Evolutionary conservation across 2,113 vertebrate species (phyloP).

Genomic region (Sardina pilchardus): DNA sequence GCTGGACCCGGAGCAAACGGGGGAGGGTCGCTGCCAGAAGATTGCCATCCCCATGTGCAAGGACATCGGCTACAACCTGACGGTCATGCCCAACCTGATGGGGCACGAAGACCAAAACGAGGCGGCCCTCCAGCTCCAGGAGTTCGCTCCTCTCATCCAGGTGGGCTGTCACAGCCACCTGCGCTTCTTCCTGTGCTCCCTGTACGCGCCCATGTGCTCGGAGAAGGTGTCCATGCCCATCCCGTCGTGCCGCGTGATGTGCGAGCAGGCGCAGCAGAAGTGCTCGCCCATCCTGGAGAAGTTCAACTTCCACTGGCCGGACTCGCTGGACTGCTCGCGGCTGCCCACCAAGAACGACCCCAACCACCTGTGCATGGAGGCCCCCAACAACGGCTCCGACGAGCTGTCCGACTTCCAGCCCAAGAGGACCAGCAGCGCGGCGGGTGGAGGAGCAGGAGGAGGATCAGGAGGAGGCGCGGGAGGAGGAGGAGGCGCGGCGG

Average conservation of each 20-base stretch:
- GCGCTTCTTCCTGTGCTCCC: constrained; percentile 93
- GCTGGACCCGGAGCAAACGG: constrained; percentile 85
- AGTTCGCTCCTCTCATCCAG: constrained; percentile 87
- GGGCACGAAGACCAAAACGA: constrained; percentile 86
- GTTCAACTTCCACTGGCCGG: constrained; percentile 93
- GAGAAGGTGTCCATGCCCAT: constrained; percentile 97
- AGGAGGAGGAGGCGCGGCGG: neutral
- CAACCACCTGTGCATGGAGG: constrained; percentile 97
- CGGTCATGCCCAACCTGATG: constrained; percentile 91
- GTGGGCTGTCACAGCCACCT: constrained; percentile 90
- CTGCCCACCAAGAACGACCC: constrained; percentile 96
- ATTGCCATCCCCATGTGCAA: constrained; percentile 93
- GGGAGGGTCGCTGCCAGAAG: constrained; percentile 88
- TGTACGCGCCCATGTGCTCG: constrained; percentile 97
- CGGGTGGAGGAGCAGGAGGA: neutral
- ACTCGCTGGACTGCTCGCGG: constrained; percentile 89
- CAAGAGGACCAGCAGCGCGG: constrained; percentile 69
- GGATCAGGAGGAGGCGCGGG: neutral
- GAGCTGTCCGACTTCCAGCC: constrained; percentile 86
- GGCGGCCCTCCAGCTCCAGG: constrained; percentile 88
- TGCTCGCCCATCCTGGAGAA: constrained; percentile 94
- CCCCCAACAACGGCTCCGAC: constrained; percentile 89
- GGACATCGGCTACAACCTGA: constrained; percentile 98
- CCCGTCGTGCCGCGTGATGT: constrained; percentile 95
- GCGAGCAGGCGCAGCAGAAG: constrained; percentile 89